Conservation (phyloP, 2,888 invertebrate species). For the Cosmia trapezina region DNA sequence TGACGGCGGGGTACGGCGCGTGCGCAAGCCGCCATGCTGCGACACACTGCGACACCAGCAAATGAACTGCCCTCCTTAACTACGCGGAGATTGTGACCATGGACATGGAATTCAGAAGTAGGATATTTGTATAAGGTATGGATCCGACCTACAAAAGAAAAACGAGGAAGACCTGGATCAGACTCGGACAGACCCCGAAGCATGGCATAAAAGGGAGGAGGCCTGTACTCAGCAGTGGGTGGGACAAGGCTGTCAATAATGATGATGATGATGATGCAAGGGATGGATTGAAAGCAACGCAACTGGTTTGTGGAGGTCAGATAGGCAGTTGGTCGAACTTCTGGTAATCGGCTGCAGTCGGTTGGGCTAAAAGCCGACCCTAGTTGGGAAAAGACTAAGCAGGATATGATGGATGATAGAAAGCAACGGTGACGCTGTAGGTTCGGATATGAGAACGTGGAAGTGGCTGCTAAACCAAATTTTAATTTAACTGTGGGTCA, state of each 20-base stretch:
- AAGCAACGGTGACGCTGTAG: neutral
- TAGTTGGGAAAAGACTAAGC: too few species aligned
- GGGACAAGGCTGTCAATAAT: neutral
- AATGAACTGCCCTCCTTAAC: conserved; percentile 61
- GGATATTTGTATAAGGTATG: neutral
- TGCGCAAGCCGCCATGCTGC: conserved; percentile 73
- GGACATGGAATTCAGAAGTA: neutral
- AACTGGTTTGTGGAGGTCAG: neutral
- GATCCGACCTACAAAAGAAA: neutral
- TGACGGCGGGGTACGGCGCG: conserved; percentile 71
- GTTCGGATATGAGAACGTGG: neutral
- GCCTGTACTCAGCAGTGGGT: neutral
- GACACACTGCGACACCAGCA: conserved; percentile 54
- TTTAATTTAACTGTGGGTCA: too few species aligned
- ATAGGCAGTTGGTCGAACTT: neutral
- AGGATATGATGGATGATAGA: neutral
- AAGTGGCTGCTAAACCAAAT: too few species aligned
- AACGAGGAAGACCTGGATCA: neutral
- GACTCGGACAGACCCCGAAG: neutral
- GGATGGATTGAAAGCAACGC: neutral
- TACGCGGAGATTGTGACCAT: conserved; percentile 55
- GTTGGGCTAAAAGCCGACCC: neutral
- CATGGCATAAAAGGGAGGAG: neutral
- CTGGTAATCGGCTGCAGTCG: neutral
- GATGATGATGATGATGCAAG: neutral